phyloP scores from a whole-genome alignment of 2,797 vertebrate species.

The Gadopsis bispinosus region DNA sequence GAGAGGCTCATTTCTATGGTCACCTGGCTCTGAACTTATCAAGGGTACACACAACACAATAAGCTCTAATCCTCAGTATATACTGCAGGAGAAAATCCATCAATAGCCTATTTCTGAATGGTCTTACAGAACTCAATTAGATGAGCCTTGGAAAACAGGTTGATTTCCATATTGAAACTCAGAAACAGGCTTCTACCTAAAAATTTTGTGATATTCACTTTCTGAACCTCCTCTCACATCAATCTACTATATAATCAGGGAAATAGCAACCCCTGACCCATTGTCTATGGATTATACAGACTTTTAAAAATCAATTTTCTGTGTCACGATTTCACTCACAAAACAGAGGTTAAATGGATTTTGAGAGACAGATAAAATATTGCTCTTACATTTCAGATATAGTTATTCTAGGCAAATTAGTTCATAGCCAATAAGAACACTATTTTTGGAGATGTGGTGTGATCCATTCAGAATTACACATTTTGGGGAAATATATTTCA shows the following conservation, averaged over 20 bases:
- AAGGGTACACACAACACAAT: constrained; percentile 51
- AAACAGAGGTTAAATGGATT: constrained; percentile 23
- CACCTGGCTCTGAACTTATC: constrained; percentile 61
- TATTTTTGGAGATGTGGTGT: neutral
- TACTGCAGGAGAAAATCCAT: constrained; percentile 63
- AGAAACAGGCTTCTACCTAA: constrained; percentile 28
- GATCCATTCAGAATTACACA: neutral
- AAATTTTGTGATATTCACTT: constrained; percentile 40
- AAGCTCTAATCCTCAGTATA: constrained; percentile 66
- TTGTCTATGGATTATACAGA: constrained; percentile 2
- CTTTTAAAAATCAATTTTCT: constrained; percentile 26
- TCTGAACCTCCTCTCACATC: constrained; percentile 32
- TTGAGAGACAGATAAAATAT: constrained; percentile 8
- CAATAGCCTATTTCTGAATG: constrained; percentile 58
- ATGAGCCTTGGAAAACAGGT: constrained; percentile 54
- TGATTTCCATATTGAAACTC: constrained; percentile 44
- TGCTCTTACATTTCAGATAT: constrained; percentile 1
- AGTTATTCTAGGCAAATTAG: neutral
- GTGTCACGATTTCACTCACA: constrained; percentile 9
- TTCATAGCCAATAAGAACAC: neutral
- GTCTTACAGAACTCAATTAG: constrained; percentile 60
- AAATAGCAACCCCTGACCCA: constrained; percentile 16
- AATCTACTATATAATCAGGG: constrained; percentile 22
- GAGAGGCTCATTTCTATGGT: constrained; percentile 52
- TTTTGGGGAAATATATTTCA: neutral